Evolutionary conservation across 2,113 vertebrate species (phyloP).

Genomic region (Ellobius talpinus): DNA sequence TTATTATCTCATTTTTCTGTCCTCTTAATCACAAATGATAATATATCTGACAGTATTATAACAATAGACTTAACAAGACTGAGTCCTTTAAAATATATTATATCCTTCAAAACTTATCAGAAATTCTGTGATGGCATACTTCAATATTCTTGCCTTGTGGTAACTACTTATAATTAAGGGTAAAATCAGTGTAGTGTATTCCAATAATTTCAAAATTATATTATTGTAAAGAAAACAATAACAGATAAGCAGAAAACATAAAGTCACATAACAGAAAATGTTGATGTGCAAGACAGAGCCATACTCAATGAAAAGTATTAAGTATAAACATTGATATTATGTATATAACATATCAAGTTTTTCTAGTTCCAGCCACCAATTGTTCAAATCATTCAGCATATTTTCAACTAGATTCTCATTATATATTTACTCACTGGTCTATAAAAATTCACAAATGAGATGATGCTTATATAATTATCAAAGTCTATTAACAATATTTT

Average conservation of each 20-base stretch:
- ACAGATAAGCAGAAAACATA: neutral
- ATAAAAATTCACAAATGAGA: neutral
- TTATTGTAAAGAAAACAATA: neutral
- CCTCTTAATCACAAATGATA: neutral
- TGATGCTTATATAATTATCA: neutral
- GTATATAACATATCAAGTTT: neutral
- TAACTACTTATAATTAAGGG: neutral
- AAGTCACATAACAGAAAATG: neutral
- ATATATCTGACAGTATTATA: neutral
- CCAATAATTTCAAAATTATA: constrained; percentile 15
- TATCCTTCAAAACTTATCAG: neutral
- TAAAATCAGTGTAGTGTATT: neutral
- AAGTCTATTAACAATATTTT: neutral
- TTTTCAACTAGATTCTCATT: neutral
- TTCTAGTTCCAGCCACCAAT: neutral
- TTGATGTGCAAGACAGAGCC: neutral
- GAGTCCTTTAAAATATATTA: neutral
- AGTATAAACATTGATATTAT: neutral
- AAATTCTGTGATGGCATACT: neutral
- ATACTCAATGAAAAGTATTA: constrained; percentile 28
- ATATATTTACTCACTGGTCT: neutral
- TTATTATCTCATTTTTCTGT: neutral
- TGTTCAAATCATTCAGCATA: constrained; percentile 25
- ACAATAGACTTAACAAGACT: constrained; percentile 3
- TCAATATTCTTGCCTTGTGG: neutral